Percentiles rank a stretch among this genome's conserved stretches.
phyloP scores from a whole-genome alignment of 2,888 invertebrate species.

The Nesidiocoris tenuis region DNA sequence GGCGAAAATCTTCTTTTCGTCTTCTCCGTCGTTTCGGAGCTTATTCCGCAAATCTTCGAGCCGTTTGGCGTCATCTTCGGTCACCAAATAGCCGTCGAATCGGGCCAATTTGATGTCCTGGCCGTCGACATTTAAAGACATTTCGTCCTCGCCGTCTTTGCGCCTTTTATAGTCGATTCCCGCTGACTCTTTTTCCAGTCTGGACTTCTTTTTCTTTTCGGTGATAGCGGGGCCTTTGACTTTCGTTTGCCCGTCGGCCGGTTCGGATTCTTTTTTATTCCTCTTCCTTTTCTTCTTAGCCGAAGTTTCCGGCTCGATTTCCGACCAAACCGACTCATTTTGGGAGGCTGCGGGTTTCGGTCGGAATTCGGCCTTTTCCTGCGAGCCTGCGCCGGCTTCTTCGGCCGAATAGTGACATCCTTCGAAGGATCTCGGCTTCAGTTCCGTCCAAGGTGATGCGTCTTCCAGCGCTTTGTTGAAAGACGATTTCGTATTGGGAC shows the following conservation, averaged over 20 bases:
- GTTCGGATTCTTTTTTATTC: constrained; percentile 18
- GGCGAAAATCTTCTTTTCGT: constrained; percentile 65
- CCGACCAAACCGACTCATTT: constrained; percentile 8
- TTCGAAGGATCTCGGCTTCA: constrained; percentile 6
- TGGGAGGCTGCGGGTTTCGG: constrained; percentile 19
- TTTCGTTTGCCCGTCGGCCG: constrained; percentile 4
- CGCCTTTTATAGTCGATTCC: constrained; percentile 21
- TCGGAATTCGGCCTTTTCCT: neutral
- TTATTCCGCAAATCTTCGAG: constrained; percentile 63
- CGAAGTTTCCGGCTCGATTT: constrained; percentile 23
- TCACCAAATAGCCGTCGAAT: constrained; percentile 71
- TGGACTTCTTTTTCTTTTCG: constrained; percentile 11
- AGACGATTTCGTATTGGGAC: constrained; percentile 20
- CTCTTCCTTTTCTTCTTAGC: constrained; percentile 38
- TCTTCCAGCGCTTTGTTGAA: constrained; percentile 38
- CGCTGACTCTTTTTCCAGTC: constrained; percentile 12
- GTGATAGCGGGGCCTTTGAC: neutral
- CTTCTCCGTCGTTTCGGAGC: constrained; percentile 64
- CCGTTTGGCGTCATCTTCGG: constrained; percentile 68
- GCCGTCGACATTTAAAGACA: constrained; percentile 22
- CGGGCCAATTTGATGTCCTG: constrained; percentile 3
- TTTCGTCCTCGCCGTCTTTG: constrained; percentile 30
- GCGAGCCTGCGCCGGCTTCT: neutral
- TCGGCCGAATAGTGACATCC: neutral
- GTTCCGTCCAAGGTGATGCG: constrained; percentile 25